Base-by-base conservation (phyloP, 2,113 vertebrate genomes). In the Malurus elegans region DNA sequence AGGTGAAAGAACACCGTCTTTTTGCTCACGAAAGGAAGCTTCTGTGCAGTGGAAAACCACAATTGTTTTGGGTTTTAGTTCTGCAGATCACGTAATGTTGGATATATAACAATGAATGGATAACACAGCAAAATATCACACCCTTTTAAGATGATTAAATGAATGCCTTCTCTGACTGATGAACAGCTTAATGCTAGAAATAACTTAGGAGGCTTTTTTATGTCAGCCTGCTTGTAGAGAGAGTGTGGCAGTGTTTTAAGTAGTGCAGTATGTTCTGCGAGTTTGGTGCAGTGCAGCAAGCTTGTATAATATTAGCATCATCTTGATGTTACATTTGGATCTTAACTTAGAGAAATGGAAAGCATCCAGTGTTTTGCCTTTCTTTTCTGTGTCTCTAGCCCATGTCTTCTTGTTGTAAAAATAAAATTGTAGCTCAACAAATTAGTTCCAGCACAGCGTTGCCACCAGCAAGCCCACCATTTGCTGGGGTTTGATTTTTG, bases 241-340 rank as follows among this genome's bases (percentile, higher is more conserved):
- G 92, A 95, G 38, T n/a, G 66, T 95, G 87, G 88, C 93, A 81
- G 94, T 81, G 69, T 97, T 97, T 97, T 97, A 98, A 98, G 97
- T 98, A 97, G 94, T 97, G 97, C 97, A 97, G 97, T 98, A 97
- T 97, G 96, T 98, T 98, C 98, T 96, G 97, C 50, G 96, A 98
- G 98, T 98, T 99, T 99, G 99, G 98, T 98, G 99, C 98, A 99
- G 98, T 99, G 98, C 99, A 99, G 98, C 98, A 98, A 97, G 95
- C 98, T 98, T 98, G 98, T 98, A 96, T 98, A 98, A 98, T 98
- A 98, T 98, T 98, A 98, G 98, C 97, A 97, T 96, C 97, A 85
- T 97, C 98, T 94, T 95, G 97, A 94, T 91, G 95, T 97, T 96
- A 95, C 97, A 96, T 97, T 96, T 94, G 94, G 91, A 97, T 98